Evolutionary conservation across 2,113 vertebrate genomes (phyloP).

Genomic region (Mionectes macconnelli): DNA sequence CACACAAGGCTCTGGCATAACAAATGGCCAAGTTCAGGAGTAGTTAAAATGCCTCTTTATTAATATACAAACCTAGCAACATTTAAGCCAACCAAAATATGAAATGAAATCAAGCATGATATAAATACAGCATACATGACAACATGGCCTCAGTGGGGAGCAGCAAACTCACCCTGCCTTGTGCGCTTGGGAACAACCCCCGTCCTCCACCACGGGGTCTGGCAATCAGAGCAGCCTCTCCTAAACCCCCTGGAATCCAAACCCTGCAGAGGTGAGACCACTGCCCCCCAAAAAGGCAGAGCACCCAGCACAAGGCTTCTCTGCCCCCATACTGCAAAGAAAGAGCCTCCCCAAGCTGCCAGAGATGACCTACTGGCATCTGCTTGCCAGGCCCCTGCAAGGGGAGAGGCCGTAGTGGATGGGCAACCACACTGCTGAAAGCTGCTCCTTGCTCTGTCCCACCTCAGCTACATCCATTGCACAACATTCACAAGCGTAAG

Average conservation of each 20-base stretch:
- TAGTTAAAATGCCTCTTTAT: conserved; percentile 71
- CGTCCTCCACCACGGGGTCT: accelerated
- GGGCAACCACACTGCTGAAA: neutral
- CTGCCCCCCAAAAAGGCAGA: neutral
- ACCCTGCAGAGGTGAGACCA: neutral
- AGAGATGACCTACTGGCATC: neutral
- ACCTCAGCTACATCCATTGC: neutral
- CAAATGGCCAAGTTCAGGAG: neutral
- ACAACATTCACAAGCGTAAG: conserved; percentile 31
- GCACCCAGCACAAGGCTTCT: accelerated
- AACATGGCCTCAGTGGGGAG: neutral
- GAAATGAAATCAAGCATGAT: conserved; percentile 10
- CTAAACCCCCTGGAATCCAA: neutral
- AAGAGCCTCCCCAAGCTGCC: neutral
- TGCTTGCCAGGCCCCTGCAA: neutral
- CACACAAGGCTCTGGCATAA: neutral
- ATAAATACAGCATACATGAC: conserved; percentile 26
- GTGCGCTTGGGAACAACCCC: neutral
- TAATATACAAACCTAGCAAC: conserved; percentile 65
- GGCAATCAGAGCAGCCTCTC: neutral
- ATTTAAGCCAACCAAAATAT: conserved; percentile 16
- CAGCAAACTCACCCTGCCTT: neutral
- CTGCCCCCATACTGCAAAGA: neutral
- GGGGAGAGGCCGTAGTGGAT: neutral
- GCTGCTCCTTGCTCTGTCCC: neutral